Percentiles rank a stretch among this genome's conserved stretches.
Evolutionary conservation across 2,888 invertebrate species (phyloP).

Genomic region (Petrolisthes manimaculis): DNA sequence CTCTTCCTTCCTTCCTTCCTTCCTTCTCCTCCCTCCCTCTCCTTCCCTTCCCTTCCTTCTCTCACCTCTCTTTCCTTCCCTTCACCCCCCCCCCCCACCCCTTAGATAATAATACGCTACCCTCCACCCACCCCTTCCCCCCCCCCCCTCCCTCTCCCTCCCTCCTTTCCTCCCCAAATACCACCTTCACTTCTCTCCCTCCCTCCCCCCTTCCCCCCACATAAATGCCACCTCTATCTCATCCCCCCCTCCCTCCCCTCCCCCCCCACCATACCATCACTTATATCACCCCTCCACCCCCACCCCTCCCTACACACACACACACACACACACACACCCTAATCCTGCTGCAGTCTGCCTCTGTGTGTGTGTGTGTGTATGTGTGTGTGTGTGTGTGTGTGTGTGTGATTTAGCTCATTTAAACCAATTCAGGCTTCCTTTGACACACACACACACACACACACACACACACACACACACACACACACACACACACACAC

Average conservation of each 20-base stretch:
- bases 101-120: too few relatives aligned
- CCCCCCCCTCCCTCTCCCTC: too few relatives aligned
- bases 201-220: neutral
- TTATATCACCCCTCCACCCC: too few relatives aligned
- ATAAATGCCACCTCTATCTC: neutral
- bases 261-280: too few relatives aligned
- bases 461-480: constrained; percentile 22
- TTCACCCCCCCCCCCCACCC: too few relatives aligned
- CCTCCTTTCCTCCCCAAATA: too few relatives aligned
- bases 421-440: neutral
- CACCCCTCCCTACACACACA: neutral
- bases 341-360: neutral
- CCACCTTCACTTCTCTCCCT: too few relatives aligned
- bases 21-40: neutral
- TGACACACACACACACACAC: constrained; percentile 2
- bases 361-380: constrained; percentile 17
- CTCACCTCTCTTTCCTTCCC: too few relatives aligned
- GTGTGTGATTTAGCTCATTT: too few relatives aligned
- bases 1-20: neutral
- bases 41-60: neutral
- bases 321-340: neutral
- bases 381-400: constrained; percentile 22
- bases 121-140: too few relatives aligned
- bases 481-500: constrained; percentile 22
- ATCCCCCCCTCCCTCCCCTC: neutral